Evolutionary conservation across 2,113 vertebrate genomes (phyloP).

Genomic region (Uropsilus gracilis): DNA sequence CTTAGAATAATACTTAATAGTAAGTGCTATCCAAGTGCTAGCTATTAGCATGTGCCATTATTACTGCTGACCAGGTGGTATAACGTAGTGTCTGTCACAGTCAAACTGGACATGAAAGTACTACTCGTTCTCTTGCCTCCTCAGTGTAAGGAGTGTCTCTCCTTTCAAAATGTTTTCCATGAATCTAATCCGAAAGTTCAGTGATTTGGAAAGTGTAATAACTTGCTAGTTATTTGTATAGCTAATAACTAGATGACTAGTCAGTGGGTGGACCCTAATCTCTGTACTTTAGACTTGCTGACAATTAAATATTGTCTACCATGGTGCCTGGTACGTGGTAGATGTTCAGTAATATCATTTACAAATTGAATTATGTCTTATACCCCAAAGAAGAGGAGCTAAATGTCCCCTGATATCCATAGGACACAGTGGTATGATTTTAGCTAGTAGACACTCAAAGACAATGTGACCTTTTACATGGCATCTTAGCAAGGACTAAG

Average conservation of each 20-base stretch:
- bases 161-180: background rate
- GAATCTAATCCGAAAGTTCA: background rate
- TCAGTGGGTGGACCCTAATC: background rate
- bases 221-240: background rate
- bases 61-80: background rate
- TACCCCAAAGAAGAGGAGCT: background rate
- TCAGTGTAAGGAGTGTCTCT: background rate
- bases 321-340: background rate
- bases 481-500: slow-evolving; percentile 30
- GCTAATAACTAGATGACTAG: background rate
- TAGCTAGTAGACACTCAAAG: slow-evolving; percentile 32
- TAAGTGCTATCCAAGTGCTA: background rate
- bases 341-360: slow-evolving; percentile 34
- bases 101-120: slow-evolving; percentile 26
- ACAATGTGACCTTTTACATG: slow-evolving; percentile 46
- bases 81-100: background rate
- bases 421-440: background rate
- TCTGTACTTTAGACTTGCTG: background rate
- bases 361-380: slow-evolving; percentile 33
- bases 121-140: background rate
- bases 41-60: background rate
- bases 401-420: slow-evolving; percentile 19
- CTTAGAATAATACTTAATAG: background rate
- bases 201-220: background rate
- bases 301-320: background rate